These are phyloP conservation scores for Meandrusa payeni DNA, from an alignment of 2,888 invertebrate genomes.

Conservation along the genomic window DNA sequence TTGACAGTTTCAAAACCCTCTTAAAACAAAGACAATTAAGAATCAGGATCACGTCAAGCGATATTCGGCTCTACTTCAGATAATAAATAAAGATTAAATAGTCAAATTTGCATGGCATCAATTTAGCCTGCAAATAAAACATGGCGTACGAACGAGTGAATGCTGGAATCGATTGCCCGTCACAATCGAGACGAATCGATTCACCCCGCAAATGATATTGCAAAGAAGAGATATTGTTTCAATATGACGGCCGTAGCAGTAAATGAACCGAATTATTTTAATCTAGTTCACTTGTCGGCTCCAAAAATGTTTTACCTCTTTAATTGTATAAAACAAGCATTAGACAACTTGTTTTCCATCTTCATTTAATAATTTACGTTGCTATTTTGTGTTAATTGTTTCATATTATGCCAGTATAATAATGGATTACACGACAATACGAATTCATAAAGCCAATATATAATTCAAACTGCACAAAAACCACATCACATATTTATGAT, in stretches of 20 bases:
- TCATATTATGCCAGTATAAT: no score
- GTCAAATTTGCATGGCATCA: slow-evolving; percentile 43
- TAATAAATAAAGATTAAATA: slow-evolving; percentile 41
- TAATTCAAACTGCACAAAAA: no score
- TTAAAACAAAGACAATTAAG: slow-evolving; percentile 65
- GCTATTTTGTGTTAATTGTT: no score
- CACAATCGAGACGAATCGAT: slow-evolving; percentile 68
- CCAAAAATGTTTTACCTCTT: slow-evolving; percentile 2
- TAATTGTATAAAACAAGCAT: neutral
- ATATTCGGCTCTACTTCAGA: slow-evolving; percentile 32
- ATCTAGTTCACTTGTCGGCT: slow-evolving; percentile 45
- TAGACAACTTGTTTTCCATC: no score
- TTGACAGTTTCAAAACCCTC: slow-evolving; percentile 66
- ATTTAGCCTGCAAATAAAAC: slow-evolving; percentile 35
- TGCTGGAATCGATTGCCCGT: slow-evolving; percentile 53
- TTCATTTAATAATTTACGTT: no score
- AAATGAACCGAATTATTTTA: slow-evolving; percentile 56
- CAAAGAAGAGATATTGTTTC: slow-evolving; percentile 55
- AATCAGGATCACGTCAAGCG: slow-evolving; percentile 36
- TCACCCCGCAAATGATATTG: slow-evolving; percentile 59
- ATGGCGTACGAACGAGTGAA: slow-evolving; percentile 49
- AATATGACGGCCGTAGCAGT: slow-evolving; percentile 53
- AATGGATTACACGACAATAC: no score
- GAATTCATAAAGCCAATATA: no score
- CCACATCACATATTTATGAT: no score